Conservation (phyloP, 2,797 vertebrate genomes). For the Allenopithecus nigroviridis region DNA sequence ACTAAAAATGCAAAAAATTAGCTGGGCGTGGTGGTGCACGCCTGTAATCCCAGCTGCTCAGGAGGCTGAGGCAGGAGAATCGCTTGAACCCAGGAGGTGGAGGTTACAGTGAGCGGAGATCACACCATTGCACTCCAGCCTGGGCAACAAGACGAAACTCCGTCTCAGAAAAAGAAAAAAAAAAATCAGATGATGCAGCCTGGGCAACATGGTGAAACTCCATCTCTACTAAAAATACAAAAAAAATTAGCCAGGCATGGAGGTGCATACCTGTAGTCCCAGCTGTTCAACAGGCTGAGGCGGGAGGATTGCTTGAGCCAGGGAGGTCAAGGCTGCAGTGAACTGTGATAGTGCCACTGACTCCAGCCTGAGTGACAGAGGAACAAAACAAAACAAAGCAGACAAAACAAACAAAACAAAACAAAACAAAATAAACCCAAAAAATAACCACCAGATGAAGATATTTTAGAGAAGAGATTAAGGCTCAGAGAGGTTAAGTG, state of each 20-base stretch:
- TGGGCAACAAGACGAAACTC: not conserved
- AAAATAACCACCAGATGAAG: not conserved
- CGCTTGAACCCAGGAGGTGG: not conserved
- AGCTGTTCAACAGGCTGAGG: not conserved
- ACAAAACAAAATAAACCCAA: no score
- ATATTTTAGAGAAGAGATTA: not conserved
- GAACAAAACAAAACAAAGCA: not conserved
- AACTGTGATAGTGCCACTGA: not conserved
- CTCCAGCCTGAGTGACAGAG: not conserved
- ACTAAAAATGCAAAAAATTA: not conserved
- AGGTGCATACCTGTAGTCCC: not conserved
- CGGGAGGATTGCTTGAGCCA: not conserved
- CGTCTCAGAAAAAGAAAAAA: not conserved
- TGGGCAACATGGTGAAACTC: not conserved
- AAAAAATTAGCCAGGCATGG: not conserved
- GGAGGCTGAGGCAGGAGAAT: not conserved
- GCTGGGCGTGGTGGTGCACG: no score
- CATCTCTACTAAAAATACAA: not conserved
- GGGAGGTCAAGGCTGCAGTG: not conserved
- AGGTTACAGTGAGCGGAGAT: not conserved
- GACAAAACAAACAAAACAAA: not conserved
- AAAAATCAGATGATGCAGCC: not conserved
- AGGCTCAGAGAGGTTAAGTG: not conserved
- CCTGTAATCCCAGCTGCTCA: not conserved
- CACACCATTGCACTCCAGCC: not conserved